A percentile compares a stretch with the other conserved stretches of the same genome.
phyloP scores from a whole-genome alignment of 2,888 invertebrate genomes.

The Cheilosia vernalis region DNA sequence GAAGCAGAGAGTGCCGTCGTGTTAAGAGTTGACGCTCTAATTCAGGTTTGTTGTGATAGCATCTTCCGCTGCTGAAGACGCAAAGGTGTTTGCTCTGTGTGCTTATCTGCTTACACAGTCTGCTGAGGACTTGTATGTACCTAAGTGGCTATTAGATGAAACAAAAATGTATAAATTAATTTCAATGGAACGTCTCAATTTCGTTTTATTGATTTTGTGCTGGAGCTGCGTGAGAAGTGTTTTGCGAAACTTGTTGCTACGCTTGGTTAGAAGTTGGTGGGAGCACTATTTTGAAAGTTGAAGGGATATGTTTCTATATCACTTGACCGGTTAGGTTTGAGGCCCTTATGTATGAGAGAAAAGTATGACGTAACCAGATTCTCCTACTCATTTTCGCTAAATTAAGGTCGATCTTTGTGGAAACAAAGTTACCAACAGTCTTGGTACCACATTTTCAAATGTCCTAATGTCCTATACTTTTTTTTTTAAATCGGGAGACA shows the following conservation, averaged over 20 bases:
- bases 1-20: constrained; percentile 19
- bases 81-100: constrained; percentile 31
- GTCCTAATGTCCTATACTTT: too few species aligned
- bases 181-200: constrained; percentile 65
- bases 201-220: constrained; percentile 43
- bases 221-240: constrained; percentile 13
- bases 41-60: constrained; percentile 66
- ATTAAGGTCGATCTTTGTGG: too few species aligned
- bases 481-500: too few species aligned
- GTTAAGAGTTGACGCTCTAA: constrained; percentile 71
- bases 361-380: too few species aligned
- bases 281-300: rapidly evolving
- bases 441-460: too few species aligned
- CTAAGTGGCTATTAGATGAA: too few species aligned
- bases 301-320: too few species aligned
- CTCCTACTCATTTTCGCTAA: too few species aligned
- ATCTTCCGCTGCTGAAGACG: constrained; percentile 37
- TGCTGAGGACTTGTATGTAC: neutral
- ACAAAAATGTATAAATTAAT: constrained; percentile 52
- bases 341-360: too few species aligned
- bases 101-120: neutral
- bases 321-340: too few species aligned
- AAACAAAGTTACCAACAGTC: too few species aligned
- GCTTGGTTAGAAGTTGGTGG: too few species aligned
- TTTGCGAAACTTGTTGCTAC: constrained; percentile 53